Percentiles rank a stretch among this genome's conserved stretches.
These are phyloP conservation scores for Hippoglossus stenolepis DNA, from an alignment of 2,113 vertebrate species.

Conservation along the genomic window DNA sequence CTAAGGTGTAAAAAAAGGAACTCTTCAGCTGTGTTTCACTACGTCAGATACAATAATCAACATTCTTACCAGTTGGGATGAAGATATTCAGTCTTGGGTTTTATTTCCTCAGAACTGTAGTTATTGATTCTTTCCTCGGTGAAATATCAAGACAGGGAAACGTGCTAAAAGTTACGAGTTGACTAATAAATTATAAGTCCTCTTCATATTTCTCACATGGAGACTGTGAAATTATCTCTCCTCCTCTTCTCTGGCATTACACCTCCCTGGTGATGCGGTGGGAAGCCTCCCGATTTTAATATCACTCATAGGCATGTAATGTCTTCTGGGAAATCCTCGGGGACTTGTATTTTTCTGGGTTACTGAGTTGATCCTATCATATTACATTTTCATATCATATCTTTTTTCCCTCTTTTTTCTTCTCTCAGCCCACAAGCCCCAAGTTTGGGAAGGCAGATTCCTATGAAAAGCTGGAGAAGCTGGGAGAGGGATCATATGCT, in stretches of 20 bases:
- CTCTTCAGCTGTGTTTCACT: not conserved
- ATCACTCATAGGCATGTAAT: slow-evolving; percentile 24
- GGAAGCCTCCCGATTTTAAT: slow-evolving; percentile 41
- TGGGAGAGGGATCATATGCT: slow-evolving; percentile 97
- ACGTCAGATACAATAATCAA: not conserved
- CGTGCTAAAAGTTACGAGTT: slow-evolving; percentile 33
- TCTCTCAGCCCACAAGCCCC: slow-evolving; percentile 92
- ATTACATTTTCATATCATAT: slow-evolving; percentile 21
- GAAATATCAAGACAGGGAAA: not conserved
- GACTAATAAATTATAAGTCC: slow-evolving; percentile 24
- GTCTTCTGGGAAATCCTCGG: slow-evolving; percentile 14
- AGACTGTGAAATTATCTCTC: slow-evolving; percentile 21
- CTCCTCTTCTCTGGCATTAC: slow-evolving; percentile 25
- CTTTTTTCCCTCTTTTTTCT: slow-evolving; percentile 58
- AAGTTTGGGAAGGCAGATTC: slow-evolving; percentile 99
- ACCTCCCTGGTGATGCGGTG: slow-evolving; percentile 22
- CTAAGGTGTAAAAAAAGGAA: no score
- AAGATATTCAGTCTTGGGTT: not conserved
- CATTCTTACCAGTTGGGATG: not conserved
- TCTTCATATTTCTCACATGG: slow-evolving; percentile 13
- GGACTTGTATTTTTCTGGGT: slow-evolving; percentile 28
- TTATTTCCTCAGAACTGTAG: not conserved
- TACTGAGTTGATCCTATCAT: slow-evolving; percentile 25
- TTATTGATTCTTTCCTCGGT: slow-evolving; percentile 1
- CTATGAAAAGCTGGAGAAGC: slow-evolving; percentile 97